Percentiles rank a stretch among this genome's conserved stretches.
These are phyloP conservation scores for Lophius piscatorius DNA, from an alignment of 2,113 vertebrate genomes.

Conservation along the genomic window DNA sequence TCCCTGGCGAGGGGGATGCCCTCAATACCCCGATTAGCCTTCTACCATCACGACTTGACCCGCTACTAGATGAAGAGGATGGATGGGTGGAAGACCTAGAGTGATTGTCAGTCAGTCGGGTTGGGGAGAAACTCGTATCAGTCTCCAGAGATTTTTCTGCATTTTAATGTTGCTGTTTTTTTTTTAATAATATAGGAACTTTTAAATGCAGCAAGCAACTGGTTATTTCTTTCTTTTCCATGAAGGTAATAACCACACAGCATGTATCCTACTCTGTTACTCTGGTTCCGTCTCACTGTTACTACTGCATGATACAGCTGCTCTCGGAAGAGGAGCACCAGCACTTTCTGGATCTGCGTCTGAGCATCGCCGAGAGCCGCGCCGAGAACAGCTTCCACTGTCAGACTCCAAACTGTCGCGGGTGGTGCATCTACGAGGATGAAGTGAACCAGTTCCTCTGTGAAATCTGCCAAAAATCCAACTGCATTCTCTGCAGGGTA, in stretches of 20 bases:
- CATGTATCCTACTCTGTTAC: not conserved
- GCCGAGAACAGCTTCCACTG: conserved; percentile 89
- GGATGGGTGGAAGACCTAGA: too few species aligned
- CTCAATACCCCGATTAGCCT: too few species aligned
- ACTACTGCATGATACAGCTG: conserved; percentile 71
- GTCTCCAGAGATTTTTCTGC: too few species aligned
- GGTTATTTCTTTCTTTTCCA: not conserved
- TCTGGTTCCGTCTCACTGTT: not conserved
- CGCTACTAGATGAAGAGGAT: too few species aligned
- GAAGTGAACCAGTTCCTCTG: conserved; percentile 87
- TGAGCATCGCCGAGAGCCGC: conserved; percentile 86
- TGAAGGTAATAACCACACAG: not conserved
- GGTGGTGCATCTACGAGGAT: conserved; percentile 92
- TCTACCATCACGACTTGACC: too few species aligned
- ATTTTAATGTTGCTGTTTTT: too few species aligned
- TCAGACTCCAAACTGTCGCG: conserved; percentile 86
- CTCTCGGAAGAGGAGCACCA: conserved; percentile 83
- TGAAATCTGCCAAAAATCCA: conserved; percentile 79
- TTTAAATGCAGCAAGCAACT: too few species aligned
- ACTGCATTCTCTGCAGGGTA: conserved; percentile 81
- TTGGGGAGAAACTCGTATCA: too few species aligned
- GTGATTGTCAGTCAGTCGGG: too few species aligned
- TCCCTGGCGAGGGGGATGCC: too few species aligned
- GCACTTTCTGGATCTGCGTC: conserved; percentile 83
- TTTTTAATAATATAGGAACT: too few species aligned